phyloP scores from a whole-genome alignment of 2,797 vertebrate genomes.

The Toxotes lorentzi region DNA sequence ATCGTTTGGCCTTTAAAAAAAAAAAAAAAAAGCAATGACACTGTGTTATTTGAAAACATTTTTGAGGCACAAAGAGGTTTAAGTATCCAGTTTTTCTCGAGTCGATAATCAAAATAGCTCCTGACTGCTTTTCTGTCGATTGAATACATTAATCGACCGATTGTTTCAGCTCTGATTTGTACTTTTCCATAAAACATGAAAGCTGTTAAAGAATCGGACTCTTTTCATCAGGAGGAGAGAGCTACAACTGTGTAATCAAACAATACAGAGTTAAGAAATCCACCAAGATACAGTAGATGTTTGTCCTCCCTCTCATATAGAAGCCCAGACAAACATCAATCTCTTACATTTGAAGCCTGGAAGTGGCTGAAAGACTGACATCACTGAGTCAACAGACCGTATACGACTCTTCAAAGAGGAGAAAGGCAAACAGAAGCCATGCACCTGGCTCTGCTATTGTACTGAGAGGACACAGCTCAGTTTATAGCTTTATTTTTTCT shows the following conservation, averaged over 20 bases:
- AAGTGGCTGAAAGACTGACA: slow-evolving; percentile 1
- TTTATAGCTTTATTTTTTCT: background rate
- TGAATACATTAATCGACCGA: background rate
- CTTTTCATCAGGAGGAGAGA: background rate
- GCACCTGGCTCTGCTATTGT: slow-evolving; percentile 52
- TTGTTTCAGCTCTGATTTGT: background rate
- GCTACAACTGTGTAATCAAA: background rate
- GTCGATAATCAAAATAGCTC: too few species aligned
- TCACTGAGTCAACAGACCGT: slow-evolving; percentile 42
- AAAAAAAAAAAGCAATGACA: too few species aligned
- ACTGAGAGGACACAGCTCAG: background rate
- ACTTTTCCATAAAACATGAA: background rate
- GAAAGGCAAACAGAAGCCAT: slow-evolving; percentile 45
- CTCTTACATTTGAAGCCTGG: background rate
- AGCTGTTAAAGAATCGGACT: background rate
- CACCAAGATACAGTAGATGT: background rate
- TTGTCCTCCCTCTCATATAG: background rate
- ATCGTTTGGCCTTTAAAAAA: too few species aligned
- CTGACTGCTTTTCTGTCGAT: too few species aligned
- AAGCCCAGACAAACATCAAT: background rate
- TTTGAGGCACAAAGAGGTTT: background rate
- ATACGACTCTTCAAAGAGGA: slow-evolving; percentile 24
- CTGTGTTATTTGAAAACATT: too few species aligned
- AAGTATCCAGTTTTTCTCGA: background rate
- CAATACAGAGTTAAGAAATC: background rate